These are phyloP conservation scores for Epirrhoe alternata DNA, from an alignment of 2,888 invertebrate genomes.

Conservation along the genomic window DNA sequence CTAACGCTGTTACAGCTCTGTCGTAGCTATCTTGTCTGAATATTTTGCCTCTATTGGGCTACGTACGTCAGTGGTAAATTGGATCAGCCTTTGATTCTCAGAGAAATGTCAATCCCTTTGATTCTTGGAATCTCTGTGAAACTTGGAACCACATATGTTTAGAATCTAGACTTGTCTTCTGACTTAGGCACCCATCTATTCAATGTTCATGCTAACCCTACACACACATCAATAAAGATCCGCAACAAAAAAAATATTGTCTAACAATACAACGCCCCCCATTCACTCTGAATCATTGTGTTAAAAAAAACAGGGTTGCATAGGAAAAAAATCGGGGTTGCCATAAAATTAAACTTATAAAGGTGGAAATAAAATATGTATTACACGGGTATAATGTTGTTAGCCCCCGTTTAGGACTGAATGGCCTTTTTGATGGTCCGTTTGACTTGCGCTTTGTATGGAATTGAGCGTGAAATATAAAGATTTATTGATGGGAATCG, in stretches of 20 bases:
- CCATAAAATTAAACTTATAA: slow-evolving; percentile 82
- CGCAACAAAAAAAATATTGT: slow-evolving; percentile 73
- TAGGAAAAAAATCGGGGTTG: slow-evolving; percentile 60
- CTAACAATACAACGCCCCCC: slow-evolving; percentile 83
- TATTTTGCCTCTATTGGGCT: neutral
- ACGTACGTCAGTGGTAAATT: neutral
- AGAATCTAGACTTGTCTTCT: no score
- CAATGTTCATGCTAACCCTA: slow-evolving; percentile 53
- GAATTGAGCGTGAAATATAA: slow-evolving; percentile 81
- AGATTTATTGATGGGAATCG: slow-evolving; percentile 70
- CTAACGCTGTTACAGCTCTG: slow-evolving; percentile 8
- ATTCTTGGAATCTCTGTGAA: no score
- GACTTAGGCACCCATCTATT: no score
- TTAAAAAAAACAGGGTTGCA: slow-evolving; percentile 65
- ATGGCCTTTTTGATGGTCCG: slow-evolving; percentile 72
- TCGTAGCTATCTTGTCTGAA: neutral
- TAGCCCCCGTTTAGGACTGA: slow-evolving; percentile 75
- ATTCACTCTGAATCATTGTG: slow-evolving; percentile 68
- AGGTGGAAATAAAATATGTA: slow-evolving; percentile 84
- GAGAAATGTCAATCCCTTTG: no score
- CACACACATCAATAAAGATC: slow-evolving; percentile 48
- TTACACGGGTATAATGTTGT: slow-evolving; percentile 85
- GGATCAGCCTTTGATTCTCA: no score
- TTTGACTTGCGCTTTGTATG: slow-evolving; percentile 80
- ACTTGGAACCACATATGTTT: no score